Conservation (phyloP, 2,113 vertebrate species). For the Aramus guarauna region DNA sequence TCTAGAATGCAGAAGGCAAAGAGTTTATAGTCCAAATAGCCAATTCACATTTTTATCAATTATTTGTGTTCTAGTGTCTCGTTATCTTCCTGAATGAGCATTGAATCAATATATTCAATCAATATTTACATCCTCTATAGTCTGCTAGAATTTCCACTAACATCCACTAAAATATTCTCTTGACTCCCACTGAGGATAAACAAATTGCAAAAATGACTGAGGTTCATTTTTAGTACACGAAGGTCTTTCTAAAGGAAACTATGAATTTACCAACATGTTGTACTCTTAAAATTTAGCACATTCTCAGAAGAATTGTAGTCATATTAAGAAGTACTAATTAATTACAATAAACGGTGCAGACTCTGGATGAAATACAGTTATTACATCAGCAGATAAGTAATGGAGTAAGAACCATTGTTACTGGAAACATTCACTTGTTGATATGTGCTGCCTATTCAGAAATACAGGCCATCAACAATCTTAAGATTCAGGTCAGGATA, state of each 20-base stretch:
- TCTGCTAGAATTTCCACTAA: not conserved
- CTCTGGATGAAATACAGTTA: not conserved
- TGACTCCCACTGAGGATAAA: not conserved
- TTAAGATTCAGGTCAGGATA: not conserved
- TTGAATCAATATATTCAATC: not conserved
- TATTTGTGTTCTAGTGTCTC: not conserved
- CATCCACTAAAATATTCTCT: not conserved
- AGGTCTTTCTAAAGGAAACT: not conserved
- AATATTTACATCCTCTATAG: not conserved
- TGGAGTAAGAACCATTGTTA: not conserved
- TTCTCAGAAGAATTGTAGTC: not conserved
- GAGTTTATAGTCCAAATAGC: not conserved
- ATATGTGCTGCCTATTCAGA: not conserved
- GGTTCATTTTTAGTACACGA: not conserved
- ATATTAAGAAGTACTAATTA: not conserved
- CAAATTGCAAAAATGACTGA: not conserved
- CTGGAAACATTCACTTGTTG: not conserved
- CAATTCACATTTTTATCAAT: not conserved
- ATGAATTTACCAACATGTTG: not conserved
- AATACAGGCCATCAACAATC: not conserved
- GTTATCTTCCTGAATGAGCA: not conserved
- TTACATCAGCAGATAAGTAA: not conserved
- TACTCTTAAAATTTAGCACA: not conserved
- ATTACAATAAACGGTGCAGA: not conserved
- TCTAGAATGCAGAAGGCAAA: not conserved